Conservation (phyloP, 2,888 invertebrate species). For the Vesta saturnalis region DNA sequence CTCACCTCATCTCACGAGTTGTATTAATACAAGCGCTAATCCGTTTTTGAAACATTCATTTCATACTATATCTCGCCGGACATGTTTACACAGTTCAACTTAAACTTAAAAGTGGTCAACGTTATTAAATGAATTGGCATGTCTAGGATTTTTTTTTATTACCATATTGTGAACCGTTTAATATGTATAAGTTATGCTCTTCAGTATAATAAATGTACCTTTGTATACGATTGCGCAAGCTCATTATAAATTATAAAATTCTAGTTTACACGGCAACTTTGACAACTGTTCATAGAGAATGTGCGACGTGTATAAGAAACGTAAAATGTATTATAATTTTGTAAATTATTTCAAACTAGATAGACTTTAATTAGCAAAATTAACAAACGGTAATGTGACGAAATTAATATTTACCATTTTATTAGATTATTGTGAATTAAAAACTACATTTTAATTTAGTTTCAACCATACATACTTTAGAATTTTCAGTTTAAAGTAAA, state of each 20-base stretch:
- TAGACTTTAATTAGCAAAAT: slow-evolving; percentile 20
- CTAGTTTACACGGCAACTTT: slow-evolving; percentile 23
- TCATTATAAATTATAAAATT: background rate
- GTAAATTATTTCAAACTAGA: slow-evolving; percentile 17
- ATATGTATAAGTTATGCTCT: background rate
- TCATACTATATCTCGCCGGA: too few relatives aligned
- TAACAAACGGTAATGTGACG: slow-evolving; percentile 25
- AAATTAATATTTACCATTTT: slow-evolving; percentile 17
- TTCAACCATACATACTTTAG: slow-evolving; percentile 19
- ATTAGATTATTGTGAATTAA: slow-evolving; percentile 11
- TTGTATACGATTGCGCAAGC: background rate
- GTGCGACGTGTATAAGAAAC: slow-evolving; percentile 56
- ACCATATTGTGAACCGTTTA: background rate
- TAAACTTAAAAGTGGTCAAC: too few relatives aligned
- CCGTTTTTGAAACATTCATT: too few relatives aligned
- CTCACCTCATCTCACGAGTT: too few relatives aligned
- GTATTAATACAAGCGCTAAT: too few relatives aligned
- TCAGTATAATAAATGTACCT: background rate
- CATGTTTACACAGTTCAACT: too few relatives aligned
- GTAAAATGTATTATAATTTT: slow-evolving; percentile 47
- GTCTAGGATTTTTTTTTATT: background rate
- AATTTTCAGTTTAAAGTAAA: slow-evolving; percentile 13
- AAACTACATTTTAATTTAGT: slow-evolving; percentile 19
- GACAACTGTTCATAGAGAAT: slow-evolving; percentile 48
- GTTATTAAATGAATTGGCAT: too few relatives aligned